phyloP scores from a whole-genome alignment of 2,888 invertebrate species.

The Myopa testacea region DNA sequence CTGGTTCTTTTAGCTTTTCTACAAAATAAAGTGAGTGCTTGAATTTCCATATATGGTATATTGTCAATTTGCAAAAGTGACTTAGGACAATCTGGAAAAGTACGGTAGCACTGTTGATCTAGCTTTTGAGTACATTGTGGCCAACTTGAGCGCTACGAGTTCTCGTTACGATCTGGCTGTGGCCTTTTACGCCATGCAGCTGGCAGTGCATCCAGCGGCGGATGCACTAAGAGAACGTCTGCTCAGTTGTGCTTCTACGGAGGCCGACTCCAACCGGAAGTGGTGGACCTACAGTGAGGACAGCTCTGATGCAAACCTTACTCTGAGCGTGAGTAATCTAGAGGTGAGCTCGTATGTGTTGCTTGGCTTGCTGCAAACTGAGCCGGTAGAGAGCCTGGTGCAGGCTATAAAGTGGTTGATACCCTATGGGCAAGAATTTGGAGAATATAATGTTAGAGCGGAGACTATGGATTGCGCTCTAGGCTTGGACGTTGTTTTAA shows the following conservation, averaged over 20 bases:
- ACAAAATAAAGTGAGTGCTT: constrained; percentile 2
- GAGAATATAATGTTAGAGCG: neutral
- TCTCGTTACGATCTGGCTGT: constrained; percentile 26
- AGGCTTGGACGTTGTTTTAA: constrained; percentile 21
- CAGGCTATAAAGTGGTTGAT: constrained; percentile 28
- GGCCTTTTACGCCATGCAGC: constrained; percentile 26
- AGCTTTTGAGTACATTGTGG: constrained; percentile 22
- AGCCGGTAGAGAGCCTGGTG: constrained; percentile 18
- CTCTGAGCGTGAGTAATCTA: neutral
- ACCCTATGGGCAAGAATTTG: neutral
- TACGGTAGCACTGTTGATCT: constrained; percentile 12
- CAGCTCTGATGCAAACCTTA: neutral
- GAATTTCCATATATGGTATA: neutral
- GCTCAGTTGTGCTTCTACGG: neutral
- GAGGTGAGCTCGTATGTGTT: constrained; percentile 22
- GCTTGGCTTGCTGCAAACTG: constrained; percentile 29
- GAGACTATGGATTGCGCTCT: constrained; percentile 24
- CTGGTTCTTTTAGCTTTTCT: constrained; percentile 23
- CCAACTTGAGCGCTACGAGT: neutral
- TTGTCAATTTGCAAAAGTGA: neutral
- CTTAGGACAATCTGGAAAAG: constrained; percentile 47
- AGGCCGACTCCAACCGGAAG: neutral
- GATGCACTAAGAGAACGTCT: constrained; percentile 16
- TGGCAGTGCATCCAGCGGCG: constrained; percentile 11
- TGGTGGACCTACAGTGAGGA: constrained; percentile 22